Base-by-base conservation (phyloP, 1,140 invertebrate species). In the Pogonomyrmex californicus region DNA sequence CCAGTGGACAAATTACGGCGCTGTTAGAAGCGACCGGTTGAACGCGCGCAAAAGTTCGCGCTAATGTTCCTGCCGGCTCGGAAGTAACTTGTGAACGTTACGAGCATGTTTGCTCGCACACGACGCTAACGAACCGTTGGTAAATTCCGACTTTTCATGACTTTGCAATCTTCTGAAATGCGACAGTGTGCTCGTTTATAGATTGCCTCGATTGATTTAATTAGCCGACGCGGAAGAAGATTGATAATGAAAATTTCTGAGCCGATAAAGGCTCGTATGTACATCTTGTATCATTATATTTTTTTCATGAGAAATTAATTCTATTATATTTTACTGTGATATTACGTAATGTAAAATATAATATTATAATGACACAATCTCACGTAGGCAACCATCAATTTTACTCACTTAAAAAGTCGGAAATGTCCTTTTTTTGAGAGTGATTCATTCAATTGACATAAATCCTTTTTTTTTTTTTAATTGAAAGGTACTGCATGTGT, bases 51-150 rank as follows among this genome's bases (percentile, higher is more conserved):
- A 56, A 79, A n/a, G 7, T 6, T 30, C 7, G 2, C 33, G 81
- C 56, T 85, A 88, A 65, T 49, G n/a, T 9, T 36, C 33, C 14
- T 0, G 0, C 14, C 33, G 41, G 41, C 47, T 17, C 5, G 23
- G 44, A 60, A 77, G 10, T 86, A 87, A 87, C 68, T 65, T 33
- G 3, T 23, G n/a, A 17, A 87, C 58, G 38, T 77, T 87, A 87
- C 44, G 56, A 88, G 60, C 62, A 41, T 75, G n/a, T 77, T 62
- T 33, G 10, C 23, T 71, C 38, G 71, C 38, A 49, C 41, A 44
- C 9, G n/a, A 17, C 44, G 33, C 3, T 85, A 87, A 88, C 66
- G 63, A 88, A 82, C 86, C 68, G 9, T 23, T 6, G 33, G 44
- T 12, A 76, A 73, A 66, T 51, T 81, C 66, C 3, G 33, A 70